These are phyloP conservation scores for Drosophila pseudoobscura DNA, from an alignment of 1,140 invertebrate genomes.

Conservation along the genomic window DNA sequence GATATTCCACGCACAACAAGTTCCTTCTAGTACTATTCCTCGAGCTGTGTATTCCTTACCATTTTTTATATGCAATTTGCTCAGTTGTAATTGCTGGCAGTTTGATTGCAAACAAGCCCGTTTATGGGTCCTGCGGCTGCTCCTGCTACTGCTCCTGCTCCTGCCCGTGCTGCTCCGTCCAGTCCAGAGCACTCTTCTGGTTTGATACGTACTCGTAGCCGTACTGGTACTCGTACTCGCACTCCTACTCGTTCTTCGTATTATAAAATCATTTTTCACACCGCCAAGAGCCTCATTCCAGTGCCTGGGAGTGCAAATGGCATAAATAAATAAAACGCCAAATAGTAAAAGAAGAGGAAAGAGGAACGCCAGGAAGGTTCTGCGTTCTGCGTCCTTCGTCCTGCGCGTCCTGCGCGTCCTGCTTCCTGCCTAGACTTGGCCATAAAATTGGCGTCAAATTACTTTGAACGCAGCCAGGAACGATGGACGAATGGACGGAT, in stretches of 20 bases:
- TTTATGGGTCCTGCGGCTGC: slow-evolving; percentile 28
- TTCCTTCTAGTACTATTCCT: too few species aligned
- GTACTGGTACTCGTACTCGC: slow-evolving; percentile 9
- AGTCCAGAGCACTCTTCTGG: slow-evolving; percentile 6
- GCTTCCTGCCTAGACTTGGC: slow-evolving; percentile 29
- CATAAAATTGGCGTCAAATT: slow-evolving; percentile 69
- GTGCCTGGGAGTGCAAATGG: slow-evolving; percentile 1
- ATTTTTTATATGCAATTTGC: slow-evolving; percentile 49
- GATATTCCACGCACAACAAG: background rate
- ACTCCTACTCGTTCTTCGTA: slow-evolving; percentile 9
- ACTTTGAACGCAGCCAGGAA: slow-evolving; percentile 51
- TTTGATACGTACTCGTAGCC: slow-evolving; percentile 20
- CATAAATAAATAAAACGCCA: slow-evolving; percentile 36
- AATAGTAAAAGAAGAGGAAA: slow-evolving; percentile 5
- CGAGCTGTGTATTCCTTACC: too few species aligned
- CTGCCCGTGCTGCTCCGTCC: background rate
- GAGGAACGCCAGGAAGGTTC: background rate
- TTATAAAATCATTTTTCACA: slow-evolving; percentile 65
- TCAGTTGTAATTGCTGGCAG: slow-evolving; percentile 58
- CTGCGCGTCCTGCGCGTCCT: background rate
- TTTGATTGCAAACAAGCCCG: slow-evolving; percentile 59
- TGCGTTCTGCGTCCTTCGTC: background rate
- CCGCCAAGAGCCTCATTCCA: slow-evolving; percentile 25
- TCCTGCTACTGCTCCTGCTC: too few species aligned
- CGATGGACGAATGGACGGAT: background rate